These are phyloP conservation scores for Euborellia annulipes DNA, from an alignment of 1,140 invertebrate species.

Conservation along the genomic window DNA sequence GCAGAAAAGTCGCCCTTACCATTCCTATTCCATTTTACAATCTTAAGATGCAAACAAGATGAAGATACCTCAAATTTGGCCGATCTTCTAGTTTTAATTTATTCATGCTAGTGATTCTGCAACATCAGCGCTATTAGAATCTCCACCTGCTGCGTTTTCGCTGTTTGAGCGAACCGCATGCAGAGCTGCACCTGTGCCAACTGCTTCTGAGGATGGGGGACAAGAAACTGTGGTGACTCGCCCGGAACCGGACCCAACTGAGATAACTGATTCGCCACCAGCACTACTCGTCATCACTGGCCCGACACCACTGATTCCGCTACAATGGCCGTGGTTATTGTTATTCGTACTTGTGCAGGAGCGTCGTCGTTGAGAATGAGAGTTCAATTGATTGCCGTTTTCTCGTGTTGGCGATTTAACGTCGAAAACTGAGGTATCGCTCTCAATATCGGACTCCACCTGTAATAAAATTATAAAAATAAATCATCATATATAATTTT, in stretches of 20 bases:
- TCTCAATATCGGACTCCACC: constrained; percentile 44
- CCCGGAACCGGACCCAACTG: neutral
- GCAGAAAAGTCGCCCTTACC: too few relatives aligned
- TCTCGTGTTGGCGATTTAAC: constrained; percentile 34
- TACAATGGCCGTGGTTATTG: constrained; percentile 32
- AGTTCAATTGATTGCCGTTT: constrained; percentile 22
- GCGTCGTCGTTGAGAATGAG: constrained; percentile 21
- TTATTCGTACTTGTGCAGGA: constrained; percentile 41
- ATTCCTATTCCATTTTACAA: too few relatives aligned
- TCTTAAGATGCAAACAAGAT: too few relatives aligned
- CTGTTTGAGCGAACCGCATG: constrained; percentile 7
- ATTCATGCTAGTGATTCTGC: too few relatives aligned
- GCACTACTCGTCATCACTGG: neutral
- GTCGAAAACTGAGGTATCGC: constrained; percentile 40
- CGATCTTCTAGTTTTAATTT: too few relatives aligned
- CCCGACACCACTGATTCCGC: neutral
- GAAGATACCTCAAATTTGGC: too few relatives aligned
- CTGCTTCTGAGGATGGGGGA: constrained; percentile 7
- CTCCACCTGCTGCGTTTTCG: constrained; percentile 1
- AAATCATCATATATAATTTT: too few relatives aligned
- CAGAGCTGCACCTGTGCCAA: neutral
- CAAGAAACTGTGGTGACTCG: constrained; percentile 1
- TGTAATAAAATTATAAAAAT: too few relatives aligned
- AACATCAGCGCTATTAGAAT: too few relatives aligned
- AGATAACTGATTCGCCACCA: neutral